Evolutionary conservation across 2,113 vertebrate genomes (phyloP).

Genomic region (Ardeotis arabs): DNA sequence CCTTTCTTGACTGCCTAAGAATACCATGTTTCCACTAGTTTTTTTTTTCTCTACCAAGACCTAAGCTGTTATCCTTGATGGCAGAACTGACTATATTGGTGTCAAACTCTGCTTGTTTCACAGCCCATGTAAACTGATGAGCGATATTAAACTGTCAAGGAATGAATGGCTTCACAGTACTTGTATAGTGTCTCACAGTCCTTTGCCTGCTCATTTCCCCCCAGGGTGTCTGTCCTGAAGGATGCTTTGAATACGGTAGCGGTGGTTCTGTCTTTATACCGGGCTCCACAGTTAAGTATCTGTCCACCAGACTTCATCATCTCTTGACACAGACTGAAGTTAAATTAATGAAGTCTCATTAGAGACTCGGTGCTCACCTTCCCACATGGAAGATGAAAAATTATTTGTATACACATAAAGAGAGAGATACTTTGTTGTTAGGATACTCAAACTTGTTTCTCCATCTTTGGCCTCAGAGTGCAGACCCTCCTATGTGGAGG

Average conservation of each 20-base stretch:
- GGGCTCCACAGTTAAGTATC: background rate
- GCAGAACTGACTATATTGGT: background rate
- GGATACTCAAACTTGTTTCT: background rate
- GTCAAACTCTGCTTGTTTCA: background rate
- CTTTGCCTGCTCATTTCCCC: background rate
- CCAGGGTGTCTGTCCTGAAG: background rate
- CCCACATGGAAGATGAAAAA: background rate
- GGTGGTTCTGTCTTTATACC: background rate
- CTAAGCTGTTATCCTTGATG: fast-evolving
- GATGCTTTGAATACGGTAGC: background rate
- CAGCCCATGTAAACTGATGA: background rate
- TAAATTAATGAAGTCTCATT: background rate
- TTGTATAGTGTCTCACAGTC: background rate
- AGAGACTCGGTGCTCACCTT: background rate
- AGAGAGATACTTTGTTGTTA: background rate
- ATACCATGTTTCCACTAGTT: background rate
- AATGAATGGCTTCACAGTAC: background rate
- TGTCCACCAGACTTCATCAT: background rate
- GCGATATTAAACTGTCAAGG: background rate
- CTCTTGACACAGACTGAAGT: background rate
- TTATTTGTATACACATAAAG: background rate
- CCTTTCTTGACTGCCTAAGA: background rate
- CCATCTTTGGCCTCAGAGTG: background rate
- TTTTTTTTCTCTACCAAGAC: background rate
- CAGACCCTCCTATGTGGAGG: background rate